Percentiles rank a stretch among this genome's conserved stretches.
Evolutionary conservation across 2,797 vertebrate species (phyloP).

Genomic region (Channa striata): DNA sequence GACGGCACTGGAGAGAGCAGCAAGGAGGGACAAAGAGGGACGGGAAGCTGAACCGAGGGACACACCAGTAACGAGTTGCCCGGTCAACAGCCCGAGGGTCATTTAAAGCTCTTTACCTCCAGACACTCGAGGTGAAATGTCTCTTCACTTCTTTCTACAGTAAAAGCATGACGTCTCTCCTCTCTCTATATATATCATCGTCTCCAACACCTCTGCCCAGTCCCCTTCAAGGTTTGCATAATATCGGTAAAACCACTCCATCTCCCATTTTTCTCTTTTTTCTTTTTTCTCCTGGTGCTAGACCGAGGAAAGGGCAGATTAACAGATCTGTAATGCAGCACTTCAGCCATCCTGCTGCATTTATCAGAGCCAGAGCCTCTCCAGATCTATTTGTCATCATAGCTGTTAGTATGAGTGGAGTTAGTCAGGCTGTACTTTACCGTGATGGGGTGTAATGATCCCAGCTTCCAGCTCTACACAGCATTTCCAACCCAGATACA

Average conservation of each 20-base stretch:
- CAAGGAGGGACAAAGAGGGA: constrained; percentile 8
- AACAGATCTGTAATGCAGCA: constrained; percentile 51
- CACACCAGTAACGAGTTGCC: constrained; percentile 38
- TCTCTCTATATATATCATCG: not conserved
- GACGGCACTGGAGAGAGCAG: not conserved
- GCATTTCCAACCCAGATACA: constrained; percentile 8
- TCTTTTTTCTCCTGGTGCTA: not conserved
- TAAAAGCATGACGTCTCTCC: not conserved
- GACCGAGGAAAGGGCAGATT: constrained; percentile 21
- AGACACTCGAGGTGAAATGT: constrained; percentile 24
- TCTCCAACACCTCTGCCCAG: constrained; percentile 4
- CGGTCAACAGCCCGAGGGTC: constrained; percentile 35
- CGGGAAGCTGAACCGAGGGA: constrained; percentile 16
- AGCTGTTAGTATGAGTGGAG: constrained; percentile 44
- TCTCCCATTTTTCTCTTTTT: constrained; percentile 6
- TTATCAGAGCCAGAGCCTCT: constrained; percentile 48
- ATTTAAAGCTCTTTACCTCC: constrained; percentile 50
- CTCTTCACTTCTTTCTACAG: not conserved
- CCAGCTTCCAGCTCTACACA: constrained; percentile 29
- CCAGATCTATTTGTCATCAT: constrained; percentile 57
- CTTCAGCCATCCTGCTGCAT: constrained; percentile 48
- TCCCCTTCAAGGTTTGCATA: constrained; percentile 30
- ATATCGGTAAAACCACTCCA: constrained; percentile 31
- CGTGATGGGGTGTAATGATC: constrained; percentile 57
- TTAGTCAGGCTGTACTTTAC: constrained; percentile 52